These are phyloP conservation scores for Andrena dorsata DNA, from an alignment of 2,888 invertebrate species.

Conservation along the genomic window DNA sequence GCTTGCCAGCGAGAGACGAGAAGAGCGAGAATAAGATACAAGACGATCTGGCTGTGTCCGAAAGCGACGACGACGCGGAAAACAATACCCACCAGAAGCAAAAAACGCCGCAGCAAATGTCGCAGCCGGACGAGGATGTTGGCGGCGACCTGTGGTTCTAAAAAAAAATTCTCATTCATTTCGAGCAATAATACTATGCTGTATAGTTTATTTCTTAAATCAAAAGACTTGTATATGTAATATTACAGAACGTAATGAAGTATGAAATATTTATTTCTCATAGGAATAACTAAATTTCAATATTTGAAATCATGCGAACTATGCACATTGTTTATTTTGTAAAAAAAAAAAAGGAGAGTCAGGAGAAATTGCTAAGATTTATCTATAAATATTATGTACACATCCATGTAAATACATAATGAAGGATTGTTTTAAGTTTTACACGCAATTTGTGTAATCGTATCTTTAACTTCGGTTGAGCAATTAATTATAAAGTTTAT, in stretches of 20 bases:
- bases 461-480: neutral
- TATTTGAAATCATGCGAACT: slow-evolving; percentile 34
- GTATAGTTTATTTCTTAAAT: slow-evolving; percentile 41
- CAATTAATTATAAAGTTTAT: slow-evolving; percentile 8
- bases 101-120: slow-evolving; percentile 73
- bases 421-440: slow-evolving; percentile 50
- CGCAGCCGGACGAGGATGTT: slow-evolving; percentile 85
- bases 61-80: slow-evolving; percentile 89
- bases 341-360: slow-evolving; percentile 15
- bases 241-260: slow-evolving; percentile 20
- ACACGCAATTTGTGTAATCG: neutral
- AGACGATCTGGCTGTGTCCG: slow-evolving; percentile 91
- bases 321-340: slow-evolving; percentile 39
- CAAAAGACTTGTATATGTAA: slow-evolving; percentile 35
- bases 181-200: slow-evolving; percentile 25
- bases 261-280: slow-evolving; percentile 51
- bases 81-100: slow-evolving; percentile 71
- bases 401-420: slow-evolving; percentile 62
- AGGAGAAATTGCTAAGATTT: neutral
- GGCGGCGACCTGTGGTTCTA: slow-evolving; percentile 88
- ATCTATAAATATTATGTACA: slow-evolving; percentile 57
- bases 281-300: slow-evolving; percentile 34
- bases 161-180: slow-evolving; percentile 56
- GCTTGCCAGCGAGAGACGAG: slow-evolving; percentile 83
- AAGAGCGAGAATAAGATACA: slow-evolving; percentile 88